phyloP scores from a whole-genome alignment of 64 coral and sea anemone species.

The Cladopsammia gracilis region DNA sequence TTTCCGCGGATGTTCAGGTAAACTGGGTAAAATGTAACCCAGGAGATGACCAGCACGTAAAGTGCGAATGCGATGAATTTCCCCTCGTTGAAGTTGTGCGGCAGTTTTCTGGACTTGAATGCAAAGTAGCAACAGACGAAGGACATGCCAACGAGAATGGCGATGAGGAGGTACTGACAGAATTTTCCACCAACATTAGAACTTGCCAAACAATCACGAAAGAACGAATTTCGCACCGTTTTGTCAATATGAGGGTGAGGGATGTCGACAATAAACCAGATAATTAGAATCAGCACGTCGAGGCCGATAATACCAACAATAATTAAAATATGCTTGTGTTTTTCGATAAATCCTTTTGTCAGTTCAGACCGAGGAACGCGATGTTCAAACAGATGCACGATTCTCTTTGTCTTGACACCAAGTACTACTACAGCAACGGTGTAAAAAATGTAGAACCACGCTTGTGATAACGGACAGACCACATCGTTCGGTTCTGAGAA shows the following conservation, averaged over 20 bases:
- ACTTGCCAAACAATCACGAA: conserved; percentile 31
- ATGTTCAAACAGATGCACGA: conserved; percentile 75
- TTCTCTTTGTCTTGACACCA: conserved; percentile 83
- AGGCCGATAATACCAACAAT: background rate
- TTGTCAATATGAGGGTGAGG: conserved; percentile 64
- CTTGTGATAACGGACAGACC: conserved; percentile 69
- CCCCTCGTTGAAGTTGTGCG: conserved; percentile 90
- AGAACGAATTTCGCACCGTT: conserved; percentile 41
- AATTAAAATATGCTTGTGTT: conserved; percentile 61
- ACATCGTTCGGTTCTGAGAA: conserved; percentile 51
- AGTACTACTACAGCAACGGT: conserved; percentile 80
- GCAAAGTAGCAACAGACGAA: conserved; percentile 77
- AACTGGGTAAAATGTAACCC: conserved; percentile 90
- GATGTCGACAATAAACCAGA: conserved; percentile 66
- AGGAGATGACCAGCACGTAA: conserved; percentile 76
- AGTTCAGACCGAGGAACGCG: conserved; percentile 72
- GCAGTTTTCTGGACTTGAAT: conserved; percentile 82
- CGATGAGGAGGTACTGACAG: conserved; percentile 71
- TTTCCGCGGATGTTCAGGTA: conserved; percentile 64
- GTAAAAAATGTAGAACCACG: conserved; percentile 87
- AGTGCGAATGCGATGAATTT: conserved; percentile 90
- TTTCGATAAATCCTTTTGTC: conserved; percentile 52
- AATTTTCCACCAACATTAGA: conserved; percentile 29
- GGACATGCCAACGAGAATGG: conserved; percentile 57
- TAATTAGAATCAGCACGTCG: conserved; percentile 54